Base-by-base conservation (phyloP, 2,888 invertebrate genomes). In the Matsumyia berberina region DNA sequence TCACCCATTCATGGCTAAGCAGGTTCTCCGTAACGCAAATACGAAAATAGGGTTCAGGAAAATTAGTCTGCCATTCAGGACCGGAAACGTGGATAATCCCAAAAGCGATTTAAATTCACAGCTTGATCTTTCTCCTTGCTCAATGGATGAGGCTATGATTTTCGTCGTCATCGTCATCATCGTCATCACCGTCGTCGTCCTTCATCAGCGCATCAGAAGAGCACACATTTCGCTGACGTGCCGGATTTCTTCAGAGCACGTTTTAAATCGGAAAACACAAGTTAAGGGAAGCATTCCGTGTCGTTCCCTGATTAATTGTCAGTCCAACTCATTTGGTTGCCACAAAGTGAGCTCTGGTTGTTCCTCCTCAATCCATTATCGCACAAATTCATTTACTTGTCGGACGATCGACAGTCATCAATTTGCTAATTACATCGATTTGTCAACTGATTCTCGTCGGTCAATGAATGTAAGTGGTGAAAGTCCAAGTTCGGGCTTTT, bases 91-190 rank as follows among this genome's bases (percentile, higher is more conserved):
- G 12, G 42, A 66, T 79, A 69, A 85, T 85, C 64, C 69, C 62
- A 35, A 85, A 85, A 79, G 69, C 79, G 55, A 85, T 85, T 85
- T 79, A 85, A 85, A 85, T 79, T 79, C 83, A 85, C 83, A 85
- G 83, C 83, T 74, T 85, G 83, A 74, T 74, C 74, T 35, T 39
- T 44, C 46, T 73, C 51, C 29, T 55, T n/a, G 46, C 12, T 39
- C 35, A 39, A 39, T 69, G 15, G 39, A 57, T 44, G 17, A 66
- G 60, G 33, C 35, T 81, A 57, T 81, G 76, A 80, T 74, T 81
- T 46, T 69, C 39, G 74, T 46, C 58, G 3, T 62, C 53, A 24
- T 74, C 55, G 49, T 57, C 60, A 8, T 64, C 53, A 35, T 64
- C 44, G 37, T 55, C 44, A 31, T 49, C 42, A 11, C 9, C 37